Conservation (phyloP, 2,888 invertebrate genomes). For the Tipula vernalis region DNA sequence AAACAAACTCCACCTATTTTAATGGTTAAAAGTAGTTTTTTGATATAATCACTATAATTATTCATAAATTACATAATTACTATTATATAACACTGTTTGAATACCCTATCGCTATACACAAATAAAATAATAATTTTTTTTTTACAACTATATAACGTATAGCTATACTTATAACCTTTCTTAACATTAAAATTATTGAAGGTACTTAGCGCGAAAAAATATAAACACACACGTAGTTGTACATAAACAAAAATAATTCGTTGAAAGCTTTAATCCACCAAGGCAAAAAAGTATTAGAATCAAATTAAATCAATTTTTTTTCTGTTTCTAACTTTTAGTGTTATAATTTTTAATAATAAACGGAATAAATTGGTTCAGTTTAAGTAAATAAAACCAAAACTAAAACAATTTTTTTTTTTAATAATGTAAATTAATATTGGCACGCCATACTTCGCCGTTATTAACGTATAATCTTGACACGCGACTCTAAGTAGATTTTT, state of each 20-base stretch:
- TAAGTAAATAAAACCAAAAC: not conserved
- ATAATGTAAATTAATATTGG: not conserved
- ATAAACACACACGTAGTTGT: not conserved
- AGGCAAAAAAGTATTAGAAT: not conserved
- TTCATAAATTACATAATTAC: not conserved
- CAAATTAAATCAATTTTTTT: not conserved
- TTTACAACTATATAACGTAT: not conserved
- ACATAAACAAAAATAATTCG: not conserved
- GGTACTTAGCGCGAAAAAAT: not conserved
- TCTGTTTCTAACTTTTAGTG: not conserved
- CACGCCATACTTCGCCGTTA: not conserved
- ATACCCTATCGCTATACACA: not conserved
- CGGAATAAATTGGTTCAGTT: not conserved
- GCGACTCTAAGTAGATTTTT: not conserved
- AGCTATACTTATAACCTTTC: not conserved
- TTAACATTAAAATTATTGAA: not conserved
- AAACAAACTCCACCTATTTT: not conserved
- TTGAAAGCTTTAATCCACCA: not conserved
- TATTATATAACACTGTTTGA: not conserved
- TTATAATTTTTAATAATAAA: conserved; percentile 4
- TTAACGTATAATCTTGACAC: not conserved
- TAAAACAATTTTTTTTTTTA: not conserved
- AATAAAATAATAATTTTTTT: not conserved
- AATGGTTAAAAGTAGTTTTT: not conserved
- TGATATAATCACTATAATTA: not conserved